phyloP scores from a whole-genome alignment of 1,140 invertebrate genomes.

The Triops longicaudatus region DNA sequence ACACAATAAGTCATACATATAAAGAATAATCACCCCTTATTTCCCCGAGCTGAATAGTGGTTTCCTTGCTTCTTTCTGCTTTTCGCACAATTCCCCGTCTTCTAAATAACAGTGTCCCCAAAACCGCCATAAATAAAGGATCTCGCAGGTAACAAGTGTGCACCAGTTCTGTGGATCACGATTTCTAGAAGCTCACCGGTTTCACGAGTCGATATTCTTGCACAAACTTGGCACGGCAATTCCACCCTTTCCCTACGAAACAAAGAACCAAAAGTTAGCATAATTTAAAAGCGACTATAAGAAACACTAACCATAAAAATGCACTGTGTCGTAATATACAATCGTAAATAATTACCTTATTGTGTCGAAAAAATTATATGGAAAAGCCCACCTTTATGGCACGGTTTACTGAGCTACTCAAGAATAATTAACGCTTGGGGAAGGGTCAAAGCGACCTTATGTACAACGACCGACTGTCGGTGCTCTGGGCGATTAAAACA shows the following conservation, averaged over 20 bases:
- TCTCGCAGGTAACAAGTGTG: not conserved
- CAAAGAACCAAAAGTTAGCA: no score
- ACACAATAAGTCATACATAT: not conserved
- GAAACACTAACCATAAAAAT: no score
- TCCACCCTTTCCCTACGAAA: not conserved
- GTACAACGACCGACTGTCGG: no score
- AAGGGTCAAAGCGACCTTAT: no score
- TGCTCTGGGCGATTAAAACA: no score
- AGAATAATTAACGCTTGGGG: no score
- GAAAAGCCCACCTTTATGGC: no score
- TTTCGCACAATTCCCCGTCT: not conserved
- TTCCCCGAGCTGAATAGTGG: not conserved
- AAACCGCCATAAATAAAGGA: not conserved
- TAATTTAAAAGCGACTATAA: not conserved
- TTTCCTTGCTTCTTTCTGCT: not conserved
- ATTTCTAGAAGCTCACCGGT: not conserved
- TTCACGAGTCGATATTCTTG: not conserved
- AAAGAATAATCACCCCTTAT: not conserved
- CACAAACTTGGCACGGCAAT: constrained; percentile 4
- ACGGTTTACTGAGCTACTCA: no score
- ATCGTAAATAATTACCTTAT: no score
- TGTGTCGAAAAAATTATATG: no score
- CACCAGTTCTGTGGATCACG: not conserved
- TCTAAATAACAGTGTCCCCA: not conserved
- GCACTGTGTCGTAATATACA: no score